These are phyloP conservation scores for Gallinago paraguaiae DNA, from an alignment of 2,113 vertebrate species.

Conservation along the genomic window DNA sequence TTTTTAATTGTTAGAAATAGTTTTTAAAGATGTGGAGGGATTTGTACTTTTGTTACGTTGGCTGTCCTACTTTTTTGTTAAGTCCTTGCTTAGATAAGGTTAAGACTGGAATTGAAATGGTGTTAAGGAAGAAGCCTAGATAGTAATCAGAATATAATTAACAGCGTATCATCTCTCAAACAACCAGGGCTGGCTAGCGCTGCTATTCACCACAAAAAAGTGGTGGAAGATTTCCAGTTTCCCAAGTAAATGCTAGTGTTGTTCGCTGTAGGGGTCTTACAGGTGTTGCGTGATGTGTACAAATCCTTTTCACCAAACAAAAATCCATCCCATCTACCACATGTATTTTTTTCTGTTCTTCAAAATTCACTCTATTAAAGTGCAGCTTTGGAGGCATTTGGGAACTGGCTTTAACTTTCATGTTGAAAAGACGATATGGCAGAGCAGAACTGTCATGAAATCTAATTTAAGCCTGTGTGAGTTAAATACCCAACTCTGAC, in stretches of 20 bases:
- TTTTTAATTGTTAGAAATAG: not conserved
- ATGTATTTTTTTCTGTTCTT: not conserved
- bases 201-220: not conserved
- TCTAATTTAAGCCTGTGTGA: not conserved
- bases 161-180: conserved; percentile 1
- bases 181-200: not conserved
- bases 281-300: not conserved
- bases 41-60: not conserved
- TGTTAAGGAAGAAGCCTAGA: conserved; percentile 43
- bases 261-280: fast-evolving
- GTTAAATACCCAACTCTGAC: not conserved
- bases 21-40: not conserved
- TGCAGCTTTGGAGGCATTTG: not conserved
- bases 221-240: not conserved
- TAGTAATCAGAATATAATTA: conserved; percentile 56
- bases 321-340: not conserved
- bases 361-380: not conserved
- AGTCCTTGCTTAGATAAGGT: conserved; percentile 13
- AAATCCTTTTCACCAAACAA: not conserved
- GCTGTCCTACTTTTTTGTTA: conserved; percentile 23
- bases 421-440: not conserved
- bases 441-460: not conserved
- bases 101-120: conserved; percentile 43
- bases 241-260: not conserved
- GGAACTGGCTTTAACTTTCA: not conserved